Percentiles rank a stretch among this genome's conserved stretches.
Evolutionary conservation across 2,797 vertebrate species (phyloP).

Genomic region (Parauchenoglanis punctatus): DNA sequence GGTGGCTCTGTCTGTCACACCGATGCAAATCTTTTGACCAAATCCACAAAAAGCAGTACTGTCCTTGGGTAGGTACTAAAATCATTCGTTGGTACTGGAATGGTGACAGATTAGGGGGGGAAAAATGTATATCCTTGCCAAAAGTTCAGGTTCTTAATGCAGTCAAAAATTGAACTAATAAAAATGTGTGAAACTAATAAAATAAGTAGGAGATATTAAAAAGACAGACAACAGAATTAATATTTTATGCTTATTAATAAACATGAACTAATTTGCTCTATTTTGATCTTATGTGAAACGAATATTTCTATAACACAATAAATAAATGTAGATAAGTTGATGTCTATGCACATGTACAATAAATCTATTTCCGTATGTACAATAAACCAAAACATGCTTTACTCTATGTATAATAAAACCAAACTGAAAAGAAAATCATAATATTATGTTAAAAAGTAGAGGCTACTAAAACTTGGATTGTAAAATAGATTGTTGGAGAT

Average conservation of each 20-base stretch:
- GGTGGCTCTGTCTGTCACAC: not conserved
- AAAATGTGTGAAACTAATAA: not conserved
- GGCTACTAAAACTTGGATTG: not conserved
- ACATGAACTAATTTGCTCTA: not conserved
- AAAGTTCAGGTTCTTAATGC: not conserved
- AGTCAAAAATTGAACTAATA: not conserved
- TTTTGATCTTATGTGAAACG: not conserved
- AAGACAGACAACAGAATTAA: not conserved
- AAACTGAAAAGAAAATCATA: not conserved
- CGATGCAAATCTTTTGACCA: not conserved
- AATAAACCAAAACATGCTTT: not conserved
- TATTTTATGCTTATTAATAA: not conserved
- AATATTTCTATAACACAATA: not conserved
- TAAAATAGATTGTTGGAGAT: not conserved
- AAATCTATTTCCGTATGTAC: not conserved
- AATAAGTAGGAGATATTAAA: conserved; percentile 1
- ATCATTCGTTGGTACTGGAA: not conserved
- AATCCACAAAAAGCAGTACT: not conserved
- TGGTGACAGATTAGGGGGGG: not conserved
- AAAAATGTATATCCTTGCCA: not conserved
- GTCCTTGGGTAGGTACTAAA: not conserved
- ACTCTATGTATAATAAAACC: not conserved
- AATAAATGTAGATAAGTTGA: not conserved
- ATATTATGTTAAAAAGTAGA: not conserved
- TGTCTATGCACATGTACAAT: not conserved